Base-by-base conservation (phyloP, 2,113 vertebrate genomes). In the Ceuthmochares aereus region DNA sequence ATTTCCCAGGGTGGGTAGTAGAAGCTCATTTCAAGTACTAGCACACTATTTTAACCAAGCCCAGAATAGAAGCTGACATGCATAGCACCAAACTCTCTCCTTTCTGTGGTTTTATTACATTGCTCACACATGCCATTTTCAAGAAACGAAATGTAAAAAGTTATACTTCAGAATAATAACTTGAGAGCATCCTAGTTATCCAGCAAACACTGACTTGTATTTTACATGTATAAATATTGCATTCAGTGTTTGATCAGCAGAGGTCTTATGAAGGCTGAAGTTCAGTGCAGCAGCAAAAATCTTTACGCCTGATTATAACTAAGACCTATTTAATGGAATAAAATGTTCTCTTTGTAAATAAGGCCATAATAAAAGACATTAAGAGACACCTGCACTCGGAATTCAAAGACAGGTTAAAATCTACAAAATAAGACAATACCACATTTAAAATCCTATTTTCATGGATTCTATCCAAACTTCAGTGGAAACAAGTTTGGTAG, bases 401-500 rank as follows among this genome's bases (percentile, higher is more conserved):
- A 77, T 34, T 91, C n/a, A 76, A 56, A 87, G 26, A 55, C 10
- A 83, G 70, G 73, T 90, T 60, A 93, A 13, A 92, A 51, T 89
- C 49, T 56, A 74, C 55, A 85, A 95, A 85, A 87, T 45, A 89
- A 87, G 74, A 86, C 42, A 92, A 76, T 59, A 72, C 22, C 3
- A 40, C 29, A 47, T 64, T 91, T 92, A 29, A 87, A 89, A 91
- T 72, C 19, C 29, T 60, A 25, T 89, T 93, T 93, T 75, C 51
- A 92, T 83, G 74, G 84, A 93, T 78, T 85, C 73, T 45, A 64
- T 72, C 86, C 89, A 96, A 84, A 68, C 83, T 94, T 96, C 43
- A 69, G 60, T 84, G 29, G 80, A 96, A 96, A 95, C 82, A 93
- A 95, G 93, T 95, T 93, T 75, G 87, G 86, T 93, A 88, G 92